A percentile compares a stretch with the other conserved stretches of the same genome.
Evolutionary conservation across 2,113 vertebrate genomes (phyloP).

Genomic region (Phaethornis superciliosus): DNA sequence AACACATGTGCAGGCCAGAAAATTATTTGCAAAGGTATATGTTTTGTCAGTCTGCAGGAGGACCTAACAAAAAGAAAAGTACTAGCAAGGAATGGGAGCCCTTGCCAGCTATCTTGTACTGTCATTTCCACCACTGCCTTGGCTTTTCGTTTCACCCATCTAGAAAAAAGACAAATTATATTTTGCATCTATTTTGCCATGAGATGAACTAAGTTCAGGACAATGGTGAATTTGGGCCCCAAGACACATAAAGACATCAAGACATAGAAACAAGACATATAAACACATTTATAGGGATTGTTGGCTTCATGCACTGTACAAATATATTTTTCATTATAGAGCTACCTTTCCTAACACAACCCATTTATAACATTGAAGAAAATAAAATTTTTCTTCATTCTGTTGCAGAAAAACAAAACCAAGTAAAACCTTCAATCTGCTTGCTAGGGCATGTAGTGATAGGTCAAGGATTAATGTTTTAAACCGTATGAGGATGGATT

Average conservation of each 20-base stretch:
- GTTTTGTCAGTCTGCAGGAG: slow-evolving; percentile 9
- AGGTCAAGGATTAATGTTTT: too few species aligned
- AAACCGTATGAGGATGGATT: too few species aligned
- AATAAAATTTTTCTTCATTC: not conserved
- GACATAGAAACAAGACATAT: too few species aligned
- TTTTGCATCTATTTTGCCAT: not conserved
- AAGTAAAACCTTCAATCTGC: not conserved
- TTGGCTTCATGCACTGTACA: not conserved
- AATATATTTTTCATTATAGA: not conserved
- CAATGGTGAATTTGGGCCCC: fast-evolving
- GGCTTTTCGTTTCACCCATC: not conserved
- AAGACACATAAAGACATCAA: too few species aligned
- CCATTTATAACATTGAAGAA: not conserved
- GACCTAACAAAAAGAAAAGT: not conserved
- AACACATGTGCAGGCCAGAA: slow-evolving; percentile 22
- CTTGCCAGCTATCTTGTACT: not conserved
- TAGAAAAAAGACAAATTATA: not conserved
- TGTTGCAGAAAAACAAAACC: not conserved
- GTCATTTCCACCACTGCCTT: not conserved
- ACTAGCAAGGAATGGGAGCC: not conserved
- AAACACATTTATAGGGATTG: fast-evolving
- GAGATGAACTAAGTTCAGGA: not conserved
- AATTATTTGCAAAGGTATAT: not conserved
- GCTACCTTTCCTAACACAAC: not conserved
- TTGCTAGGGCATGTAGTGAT: too few species aligned